Evolutionary conservation across 2,113 vertebrate genomes (phyloP).

Genomic region (Emydura subglobosa): DNA sequence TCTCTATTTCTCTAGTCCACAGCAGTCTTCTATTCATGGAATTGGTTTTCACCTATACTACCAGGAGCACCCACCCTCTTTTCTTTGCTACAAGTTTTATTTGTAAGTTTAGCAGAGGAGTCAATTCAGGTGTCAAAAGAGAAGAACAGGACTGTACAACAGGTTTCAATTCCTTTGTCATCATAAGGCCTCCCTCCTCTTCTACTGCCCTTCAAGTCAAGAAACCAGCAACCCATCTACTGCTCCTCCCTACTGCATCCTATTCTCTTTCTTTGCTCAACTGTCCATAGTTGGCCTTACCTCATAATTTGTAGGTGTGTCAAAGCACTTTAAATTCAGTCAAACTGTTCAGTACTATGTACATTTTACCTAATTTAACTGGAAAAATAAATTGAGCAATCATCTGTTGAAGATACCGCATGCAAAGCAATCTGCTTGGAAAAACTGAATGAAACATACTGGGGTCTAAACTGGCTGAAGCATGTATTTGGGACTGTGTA

Average conservation of each 20-base stretch:
- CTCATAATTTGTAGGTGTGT: not conserved
- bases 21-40: constrained; percentile 24
- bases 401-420: not conserved
- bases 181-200: fast-evolving
- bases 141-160: not conserved
- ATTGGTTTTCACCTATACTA: not conserved
- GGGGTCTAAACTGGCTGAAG: not conserved
- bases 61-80: not conserved
- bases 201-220: not conserved
- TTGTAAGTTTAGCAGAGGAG: not conserved
- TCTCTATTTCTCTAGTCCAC: not conserved
- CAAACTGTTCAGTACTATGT: not conserved
- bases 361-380: not conserved
- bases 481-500: not conserved
- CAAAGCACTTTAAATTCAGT: not conserved
- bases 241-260: not conserved
- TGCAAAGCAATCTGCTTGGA: not conserved
- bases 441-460: not conserved
- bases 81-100: not conserved
- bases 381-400: not conserved
- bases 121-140: not conserved
- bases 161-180: not conserved
- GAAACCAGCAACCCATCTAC: not conserved
- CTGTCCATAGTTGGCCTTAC: not conserved
- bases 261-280: not conserved